A percentile compares a stretch with the other conserved stretches of the same genome.
These are phyloP conservation scores for Laticauda laticaudata DNA, from an alignment of 2,113 vertebrate species.

Conservation along the genomic window DNA sequence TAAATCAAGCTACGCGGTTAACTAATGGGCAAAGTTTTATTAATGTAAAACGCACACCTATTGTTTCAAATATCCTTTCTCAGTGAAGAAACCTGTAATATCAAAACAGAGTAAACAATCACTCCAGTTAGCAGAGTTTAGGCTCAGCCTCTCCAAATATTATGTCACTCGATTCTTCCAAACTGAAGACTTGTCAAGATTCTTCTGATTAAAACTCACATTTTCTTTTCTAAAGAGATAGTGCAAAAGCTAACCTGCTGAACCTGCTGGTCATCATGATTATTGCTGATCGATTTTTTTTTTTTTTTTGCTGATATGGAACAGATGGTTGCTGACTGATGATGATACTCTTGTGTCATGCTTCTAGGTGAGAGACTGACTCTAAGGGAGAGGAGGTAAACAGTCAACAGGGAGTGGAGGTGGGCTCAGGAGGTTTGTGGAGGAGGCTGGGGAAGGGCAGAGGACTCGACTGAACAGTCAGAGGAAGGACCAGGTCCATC, in stretches of 20 bases:
- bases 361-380: too few species aligned
- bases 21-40: not conserved
- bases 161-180: not conserved
- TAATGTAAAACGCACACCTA: not conserved
- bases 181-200: not conserved
- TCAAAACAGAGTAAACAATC: not conserved
- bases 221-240: not conserved
- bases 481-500: too few species aligned
- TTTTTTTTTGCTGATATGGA: not conserved
- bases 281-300: not conserved
- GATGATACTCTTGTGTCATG: not conserved
- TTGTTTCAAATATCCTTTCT: not conserved
- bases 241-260: not conserved
- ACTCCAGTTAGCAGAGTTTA: not conserved
- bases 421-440: too few species aligned
- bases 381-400: too few species aligned
- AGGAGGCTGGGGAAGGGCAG: too few species aligned
- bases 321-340: not conserved
- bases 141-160: not conserved
- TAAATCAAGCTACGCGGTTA: not conserved
- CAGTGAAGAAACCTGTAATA: not conserved
- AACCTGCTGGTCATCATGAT: not conserved
- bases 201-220: not conserved
- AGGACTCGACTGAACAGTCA: too few species aligned
- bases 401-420: too few species aligned